Evolutionary conservation across 2,113 vertebrate genomes (phyloP), one percentile per base, ranked within the genome.

Genomic region (Upupa epops): DNA sequence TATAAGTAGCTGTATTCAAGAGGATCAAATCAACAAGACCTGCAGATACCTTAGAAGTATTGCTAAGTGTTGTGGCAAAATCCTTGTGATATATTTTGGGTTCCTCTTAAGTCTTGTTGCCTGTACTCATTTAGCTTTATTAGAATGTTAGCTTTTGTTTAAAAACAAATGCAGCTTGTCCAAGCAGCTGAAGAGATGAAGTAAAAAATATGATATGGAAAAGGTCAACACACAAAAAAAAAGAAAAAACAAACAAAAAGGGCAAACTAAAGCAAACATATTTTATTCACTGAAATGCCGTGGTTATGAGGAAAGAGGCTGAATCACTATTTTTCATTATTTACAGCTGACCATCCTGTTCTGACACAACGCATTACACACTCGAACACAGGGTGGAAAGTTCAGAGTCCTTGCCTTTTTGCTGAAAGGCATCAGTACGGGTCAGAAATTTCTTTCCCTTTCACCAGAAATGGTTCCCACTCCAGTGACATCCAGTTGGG

Each of bases 61-160:
- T 81, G 22, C 37, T 42, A 71, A 74, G 17, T 40, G 49, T 59
- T 66, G 19, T 66, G 76, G 86, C 48, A 86, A 90, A 90, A 71
- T 80, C 71, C 25, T 28, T 88, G 29, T 75, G 20, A 86, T 77
- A 70, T 17, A 51, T 55, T 8, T 29, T 76, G 45, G 40, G 5
- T 61, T 89, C 72, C 79, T 77, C 45, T 79, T 60, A 48, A 1
- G 4, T 19, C 20, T 83, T 36, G 24, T 70, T 66, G 8, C 42
- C 90, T 65, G 16, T 59, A 77, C 5, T 92, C 48, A 37, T 77
- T 17, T 13, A 80, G 36, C 83, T 74, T 70, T n/a, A 16, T 55
- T 64, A 88, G 63, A 90, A 92, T 61, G 25, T 56, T 52, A 86
- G 22, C 20, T 88, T 88, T 86, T 73, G n/a, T 74, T 90, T 83